These are phyloP conservation scores for Gasterosteus nipponicus DNA, from an alignment of 2,113 vertebrate species.

Conservation along the genomic window DNA sequence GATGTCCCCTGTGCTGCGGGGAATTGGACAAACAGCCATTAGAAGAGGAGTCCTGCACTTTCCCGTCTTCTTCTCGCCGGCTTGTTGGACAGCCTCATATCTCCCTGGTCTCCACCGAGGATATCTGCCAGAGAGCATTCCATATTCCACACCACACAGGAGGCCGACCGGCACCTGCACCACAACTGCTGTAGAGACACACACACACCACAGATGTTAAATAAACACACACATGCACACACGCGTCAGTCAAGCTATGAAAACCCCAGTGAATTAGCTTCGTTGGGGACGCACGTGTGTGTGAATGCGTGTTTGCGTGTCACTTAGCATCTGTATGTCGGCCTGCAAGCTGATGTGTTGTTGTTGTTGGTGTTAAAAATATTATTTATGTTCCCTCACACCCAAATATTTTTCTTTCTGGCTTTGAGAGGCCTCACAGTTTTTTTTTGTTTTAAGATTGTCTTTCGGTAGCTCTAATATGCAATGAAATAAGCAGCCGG, in stretches of 20 bases:
- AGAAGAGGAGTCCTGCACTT: conserved; percentile 50
- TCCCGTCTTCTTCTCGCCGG: conserved; percentile 40
- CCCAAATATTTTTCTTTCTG: background rate
- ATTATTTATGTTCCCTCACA: background rate
- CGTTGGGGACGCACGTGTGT: conserved; percentile 20
- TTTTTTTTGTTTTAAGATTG: background rate
- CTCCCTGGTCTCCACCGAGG: conserved; percentile 51
- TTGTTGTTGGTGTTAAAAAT: background rate
- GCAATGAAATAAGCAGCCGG: background rate
- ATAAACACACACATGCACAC: conserved; percentile 11
- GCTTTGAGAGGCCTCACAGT: background rate
- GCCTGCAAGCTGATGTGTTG: conserved; percentile 3
- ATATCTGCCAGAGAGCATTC: conserved; percentile 57
- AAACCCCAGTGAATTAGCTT: conserved; percentile 59
- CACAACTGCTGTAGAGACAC: conserved; percentile 5
- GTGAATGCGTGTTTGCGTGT: conserved; percentile 13
- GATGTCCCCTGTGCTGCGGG: conserved; percentile 47
- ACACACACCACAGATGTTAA: conserved; percentile 24
- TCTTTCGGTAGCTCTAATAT: background rate
- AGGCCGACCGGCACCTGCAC: conserved; percentile 25
- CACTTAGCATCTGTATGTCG: conserved; percentile 18
- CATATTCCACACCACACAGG: conserved; percentile 50
- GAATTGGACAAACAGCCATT: conserved; percentile 69
- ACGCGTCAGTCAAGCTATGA: conserved; percentile 61
- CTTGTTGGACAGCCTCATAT: conserved; percentile 61